Base-by-base conservation (phyloP, 2,113 vertebrate species). In the Archilochus colubris region DNA sequence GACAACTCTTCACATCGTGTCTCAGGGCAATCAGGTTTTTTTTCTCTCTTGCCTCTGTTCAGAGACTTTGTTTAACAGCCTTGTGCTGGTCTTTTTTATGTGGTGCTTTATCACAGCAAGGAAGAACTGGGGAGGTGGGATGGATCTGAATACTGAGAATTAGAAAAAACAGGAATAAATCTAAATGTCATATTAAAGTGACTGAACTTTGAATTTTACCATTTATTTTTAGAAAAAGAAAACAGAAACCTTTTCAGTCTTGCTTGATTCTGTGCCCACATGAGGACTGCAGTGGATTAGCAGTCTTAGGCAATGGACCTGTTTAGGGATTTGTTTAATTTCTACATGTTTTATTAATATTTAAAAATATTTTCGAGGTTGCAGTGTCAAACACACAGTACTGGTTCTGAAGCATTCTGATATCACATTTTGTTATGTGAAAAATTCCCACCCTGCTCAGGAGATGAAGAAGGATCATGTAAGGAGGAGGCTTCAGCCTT, bases 61-160 rank as follows among this genome's bases (percentile, higher is more conserved):
- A 57, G 25, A 84, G 6, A 4, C 22, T 43, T 2, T 25, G 46
- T 38, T 93, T 30, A 79, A n/a, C 40, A 24, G 1, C 5, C 5
- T 30, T 48, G 9, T n/a, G 5, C 7, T 20, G 13, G 1, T 6
- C 5, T 67, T 2, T n/a, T 59, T 0, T 5, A 9, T 1, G 2
- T 24, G 12, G 5, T 64, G 12, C 1, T 36, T 91, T 67, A 22
- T 63, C 48, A 58, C 13, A 86, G 10, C 38, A 70, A 31, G 14
- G 7, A 2, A 25, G 12, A 18, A 40, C 10, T 33, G 38, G 17
- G 9, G 2, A 4, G 6, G 9, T 43, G n/a, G 38, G 18, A 28
- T 38, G 8, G 8, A 4, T 57, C 46, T 68, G 44, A 84, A 63
- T 31, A 8, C 0, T 17, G 58, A 8, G 10, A 88, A 8, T 2